A percentile compares a stretch with the other conserved stretches of the same genome.
Conservation (phyloP, 2,797 vertebrate species). For the Parauchenoglanis ngamensis region DNA sequence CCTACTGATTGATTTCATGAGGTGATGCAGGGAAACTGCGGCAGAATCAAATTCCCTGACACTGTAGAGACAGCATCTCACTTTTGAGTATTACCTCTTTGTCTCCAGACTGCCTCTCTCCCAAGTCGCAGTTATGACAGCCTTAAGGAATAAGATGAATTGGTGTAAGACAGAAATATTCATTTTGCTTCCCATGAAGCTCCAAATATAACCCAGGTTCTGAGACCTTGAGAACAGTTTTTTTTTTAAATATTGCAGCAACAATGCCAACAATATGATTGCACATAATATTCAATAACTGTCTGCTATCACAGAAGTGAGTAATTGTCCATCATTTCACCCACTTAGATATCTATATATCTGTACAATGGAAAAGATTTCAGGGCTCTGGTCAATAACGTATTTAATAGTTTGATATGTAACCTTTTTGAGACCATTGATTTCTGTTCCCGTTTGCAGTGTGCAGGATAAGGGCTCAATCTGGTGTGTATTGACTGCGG, state of each 20-base stretch:
- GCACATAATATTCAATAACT: slow-evolving; percentile 34
- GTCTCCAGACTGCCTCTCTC: slow-evolving; percentile 44
- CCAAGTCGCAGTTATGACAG: slow-evolving; percentile 66
- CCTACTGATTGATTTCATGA: slow-evolving; percentile 50
- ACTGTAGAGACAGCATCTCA: slow-evolving; percentile 29
- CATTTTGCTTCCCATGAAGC: slow-evolving; percentile 61
- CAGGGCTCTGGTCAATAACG: slow-evolving; percentile 70
- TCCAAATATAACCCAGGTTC: slow-evolving; percentile 63
- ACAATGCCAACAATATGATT: slow-evolving; percentile 5
- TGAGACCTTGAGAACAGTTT: slow-evolving; percentile 58
- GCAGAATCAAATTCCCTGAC: slow-evolving; percentile 46
- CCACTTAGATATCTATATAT: slow-evolving; percentile 64
- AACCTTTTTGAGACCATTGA: slow-evolving; percentile 84
- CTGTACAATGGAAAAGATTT: slow-evolving; percentile 64
- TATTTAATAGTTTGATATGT: slow-evolving; percentile 84
- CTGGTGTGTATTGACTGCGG: slow-evolving; percentile 78
- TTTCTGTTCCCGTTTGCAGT: slow-evolving; percentile 66
- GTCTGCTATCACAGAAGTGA: slow-evolving; percentile 22
- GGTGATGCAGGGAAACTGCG: slow-evolving; percentile 36
- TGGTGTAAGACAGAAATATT: slow-evolving; percentile 62
- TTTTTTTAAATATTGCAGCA: slow-evolving; percentile 33
- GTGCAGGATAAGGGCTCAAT: slow-evolving; percentile 76
- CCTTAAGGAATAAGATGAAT: slow-evolving; percentile 66
- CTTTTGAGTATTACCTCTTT: slow-evolving; percentile 37
- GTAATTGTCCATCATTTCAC: slow-evolving; percentile 52